Evolutionary conservation across 2,888 invertebrate genomes (phyloP).

Genomic region (Penaeus monodon): DNA sequence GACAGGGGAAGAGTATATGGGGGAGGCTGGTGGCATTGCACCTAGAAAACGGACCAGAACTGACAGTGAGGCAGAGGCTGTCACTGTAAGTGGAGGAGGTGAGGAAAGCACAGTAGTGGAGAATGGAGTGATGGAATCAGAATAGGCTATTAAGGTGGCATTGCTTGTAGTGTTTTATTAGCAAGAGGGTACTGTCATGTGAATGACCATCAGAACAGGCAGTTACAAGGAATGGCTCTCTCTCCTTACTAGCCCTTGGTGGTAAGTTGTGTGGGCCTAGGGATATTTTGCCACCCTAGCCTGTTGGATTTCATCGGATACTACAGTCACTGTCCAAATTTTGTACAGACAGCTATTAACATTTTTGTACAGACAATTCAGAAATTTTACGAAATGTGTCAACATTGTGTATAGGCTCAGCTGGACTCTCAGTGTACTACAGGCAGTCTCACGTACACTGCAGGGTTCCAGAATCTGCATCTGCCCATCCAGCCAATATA

Average conservation of each 20-base stretch:
- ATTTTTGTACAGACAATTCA: slow-evolving; percentile 53
- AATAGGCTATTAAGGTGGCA: slow-evolving; percentile 37
- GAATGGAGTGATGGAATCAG: slow-evolving; percentile 54
- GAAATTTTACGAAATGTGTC: slow-evolving; percentile 21
- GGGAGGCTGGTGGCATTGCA: slow-evolving; percentile 42
- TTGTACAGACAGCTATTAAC: slow-evolving; percentile 55
- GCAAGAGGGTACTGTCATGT: not conserved
- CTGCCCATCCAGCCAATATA: slow-evolving; percentile 12
- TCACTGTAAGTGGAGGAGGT: slow-evolving; percentile 22
- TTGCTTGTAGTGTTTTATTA: slow-evolving; percentile 28
- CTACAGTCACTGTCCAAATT: slow-evolving; percentile 57
- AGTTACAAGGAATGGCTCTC: slow-evolving; percentile 16
- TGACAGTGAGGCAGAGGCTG: slow-evolving; percentile 43
- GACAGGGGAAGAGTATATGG: slow-evolving; percentile 34
- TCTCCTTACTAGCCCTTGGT: slow-evolving; percentile 11
- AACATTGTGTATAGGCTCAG: slow-evolving; percentile 21
- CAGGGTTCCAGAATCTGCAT: slow-evolving; percentile 14
- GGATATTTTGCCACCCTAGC: slow-evolving; percentile 30
- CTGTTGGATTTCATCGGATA: slow-evolving; percentile 34
- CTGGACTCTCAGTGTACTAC: slow-evolving; percentile 15
- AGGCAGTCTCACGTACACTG: not conserved
- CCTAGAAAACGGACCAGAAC: slow-evolving; percentile 56
- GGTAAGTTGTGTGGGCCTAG: slow-evolving; percentile 29
- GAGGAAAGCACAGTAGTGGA: slow-evolving; percentile 39
- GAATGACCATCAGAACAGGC: not conserved